Evolutionary conservation across 2,888 invertebrate species (phyloP), one percentile per base, ranked within the genome.

Genomic region (Limnephilus auricula): DNA sequence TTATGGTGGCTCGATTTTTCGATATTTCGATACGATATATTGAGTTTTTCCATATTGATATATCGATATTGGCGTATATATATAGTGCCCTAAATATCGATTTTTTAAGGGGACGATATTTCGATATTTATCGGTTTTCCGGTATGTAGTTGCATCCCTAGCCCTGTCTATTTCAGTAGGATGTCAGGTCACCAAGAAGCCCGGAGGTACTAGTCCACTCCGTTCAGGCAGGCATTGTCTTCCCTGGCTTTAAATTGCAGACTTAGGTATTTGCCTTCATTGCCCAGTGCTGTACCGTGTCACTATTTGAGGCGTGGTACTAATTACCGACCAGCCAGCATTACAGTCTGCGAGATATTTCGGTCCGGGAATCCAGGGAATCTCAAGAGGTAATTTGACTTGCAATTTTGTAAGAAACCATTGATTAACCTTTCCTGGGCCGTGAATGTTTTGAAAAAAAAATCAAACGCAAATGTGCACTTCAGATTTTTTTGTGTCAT

Each of bases 261-360:
- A 5, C 34, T 25, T 83, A 32, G 13, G 84, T 84, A 40, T 34
- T 84, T 40, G 32, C 87, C 50, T 65, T 65, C 50, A 5, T 65
- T 18, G 87, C 25, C 65, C 37, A 34, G 40, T 84, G 87, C 50
- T 18, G 34, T 50, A 25, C 65, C 87, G 87, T 84, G 90, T 79
- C 85, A 79, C 84, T 45, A 84, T 40, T 91, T 84, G 89, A 91
- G 90, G 89, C 85, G 92, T 92, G 92, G 92, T 92, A 92, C 92
- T 92, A 92, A 92, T 92, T 92, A 90, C 89, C 85, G 0, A 18
- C 50, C 50, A 65, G 18, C 50, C 25, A 18, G 34, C 80, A 37
- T 80, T 91, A 90, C 88, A 82, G 79, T 15, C 13, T 45, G 90
- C 91, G 89, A 91, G 92, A 92, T 92, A 92, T 92, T 91, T 92